Conservation (phyloP, 2,797 vertebrate genomes). For the Artibeus lituratus region DNA sequence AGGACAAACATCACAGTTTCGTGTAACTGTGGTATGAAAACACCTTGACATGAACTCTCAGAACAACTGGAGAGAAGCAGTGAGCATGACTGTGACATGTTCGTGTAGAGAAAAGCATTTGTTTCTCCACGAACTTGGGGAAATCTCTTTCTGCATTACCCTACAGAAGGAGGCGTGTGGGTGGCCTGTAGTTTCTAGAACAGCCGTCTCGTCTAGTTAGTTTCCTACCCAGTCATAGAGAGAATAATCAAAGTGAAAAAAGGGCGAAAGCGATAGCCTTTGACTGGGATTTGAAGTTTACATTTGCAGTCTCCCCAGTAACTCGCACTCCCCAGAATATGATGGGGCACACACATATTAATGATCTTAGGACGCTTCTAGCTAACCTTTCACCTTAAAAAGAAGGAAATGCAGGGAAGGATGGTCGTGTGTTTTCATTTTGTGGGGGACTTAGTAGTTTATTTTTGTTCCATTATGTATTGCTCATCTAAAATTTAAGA, state of each 20-base stretch:
- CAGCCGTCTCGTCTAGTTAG: background rate
- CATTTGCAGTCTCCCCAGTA: background rate
- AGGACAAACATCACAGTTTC: background rate
- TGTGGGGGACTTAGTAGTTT: background rate
- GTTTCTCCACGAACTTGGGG: background rate
- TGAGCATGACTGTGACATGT: background rate
- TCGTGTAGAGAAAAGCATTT: background rate
- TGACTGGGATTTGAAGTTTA: background rate
- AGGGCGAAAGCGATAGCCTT: background rate
- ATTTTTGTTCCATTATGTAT: background rate
- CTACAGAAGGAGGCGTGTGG: background rate
- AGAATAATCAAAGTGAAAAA: background rate
- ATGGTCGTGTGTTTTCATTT: background rate
- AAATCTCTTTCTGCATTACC: background rate
- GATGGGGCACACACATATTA: fast-evolving
- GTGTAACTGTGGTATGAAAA: background rate
- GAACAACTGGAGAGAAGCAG: background rate
- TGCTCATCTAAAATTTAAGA: background rate
- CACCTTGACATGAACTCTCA: background rate
- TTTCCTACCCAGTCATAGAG: background rate
- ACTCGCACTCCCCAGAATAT: background rate
- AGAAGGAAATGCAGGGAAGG: background rate
- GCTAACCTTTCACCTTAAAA: background rate
- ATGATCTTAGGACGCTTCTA: background rate
- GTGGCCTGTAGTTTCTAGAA: background rate